A percentile compares a stretch with the other conserved stretches of the same genome.
These are phyloP conservation scores for Macrotis lagotis DNA, from an alignment of 2,113 vertebrate species.

Conservation along the genomic window DNA sequence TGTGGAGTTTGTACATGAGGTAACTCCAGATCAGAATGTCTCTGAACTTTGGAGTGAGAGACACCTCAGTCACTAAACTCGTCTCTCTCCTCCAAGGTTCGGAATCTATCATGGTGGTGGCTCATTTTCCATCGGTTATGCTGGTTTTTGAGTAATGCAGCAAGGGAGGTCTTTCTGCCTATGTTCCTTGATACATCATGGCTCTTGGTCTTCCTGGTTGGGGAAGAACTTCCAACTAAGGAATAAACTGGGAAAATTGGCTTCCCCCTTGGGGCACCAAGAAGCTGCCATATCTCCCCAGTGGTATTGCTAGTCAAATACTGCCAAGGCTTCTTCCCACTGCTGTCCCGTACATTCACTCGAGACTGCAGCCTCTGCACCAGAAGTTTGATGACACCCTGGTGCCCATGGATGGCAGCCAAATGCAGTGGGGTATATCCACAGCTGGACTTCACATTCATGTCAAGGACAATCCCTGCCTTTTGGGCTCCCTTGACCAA, in stretches of 20 bases:
- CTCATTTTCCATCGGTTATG: conserved; percentile 74
- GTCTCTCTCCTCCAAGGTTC: conserved; percentile 61
- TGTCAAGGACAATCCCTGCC: conserved; percentile 84
- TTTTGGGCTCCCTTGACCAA: conserved; percentile 85
- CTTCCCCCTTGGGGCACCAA: conserved; percentile 86
- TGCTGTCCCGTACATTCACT: conserved; percentile 88
- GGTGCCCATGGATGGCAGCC: conserved; percentile 92
- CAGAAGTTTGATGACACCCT: conserved; percentile 88
- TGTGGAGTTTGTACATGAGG: not conserved
- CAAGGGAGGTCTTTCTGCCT: conserved; percentile 78
- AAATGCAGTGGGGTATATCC: conserved; percentile 95
- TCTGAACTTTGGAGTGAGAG: not conserved
- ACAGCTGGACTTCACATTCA: conserved; percentile 86
- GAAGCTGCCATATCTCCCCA: conserved; percentile 88
- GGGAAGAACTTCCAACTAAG: conserved; percentile 63
- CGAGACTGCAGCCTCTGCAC: conserved; percentile 88
- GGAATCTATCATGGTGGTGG: conserved; percentile 69
- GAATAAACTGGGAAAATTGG: conserved; percentile 82
- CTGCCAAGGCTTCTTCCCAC: conserved; percentile 93
- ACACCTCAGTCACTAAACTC: conserved; percentile 75
- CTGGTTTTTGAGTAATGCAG: conserved; percentile 81
- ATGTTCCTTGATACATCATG: conserved; percentile 67
- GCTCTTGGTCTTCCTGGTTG: conserved; percentile 64
- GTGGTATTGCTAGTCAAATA: conserved; percentile 85
- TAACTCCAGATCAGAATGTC: not conserved